phyloP scores from a whole-genome alignment of 2,888 invertebrate genomes.

The Zygothrica quintamaculata region DNA sequence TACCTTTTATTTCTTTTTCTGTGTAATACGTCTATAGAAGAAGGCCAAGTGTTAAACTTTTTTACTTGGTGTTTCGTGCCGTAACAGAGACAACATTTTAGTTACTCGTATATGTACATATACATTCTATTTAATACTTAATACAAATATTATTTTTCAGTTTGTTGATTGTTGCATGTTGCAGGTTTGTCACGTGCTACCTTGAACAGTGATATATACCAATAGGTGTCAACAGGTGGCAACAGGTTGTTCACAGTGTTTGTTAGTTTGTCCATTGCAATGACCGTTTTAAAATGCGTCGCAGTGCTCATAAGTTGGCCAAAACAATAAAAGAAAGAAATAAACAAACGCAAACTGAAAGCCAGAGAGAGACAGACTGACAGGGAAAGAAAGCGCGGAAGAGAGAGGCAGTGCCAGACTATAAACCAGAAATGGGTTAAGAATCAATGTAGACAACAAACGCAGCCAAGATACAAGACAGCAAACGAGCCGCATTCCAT shows the following conservation, averaged over 20 bases:
- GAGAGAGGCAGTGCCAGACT: conserved; percentile 18
- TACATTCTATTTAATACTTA: not conserved
- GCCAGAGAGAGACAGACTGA: not conserved
- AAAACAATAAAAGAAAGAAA: conserved; percentile 12
- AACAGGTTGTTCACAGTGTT: conserved; percentile 33
- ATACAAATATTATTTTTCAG: conserved; percentile 21
- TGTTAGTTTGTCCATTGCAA: conserved; percentile 32
- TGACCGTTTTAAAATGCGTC: not conserved
- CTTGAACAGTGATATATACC: conserved; percentile 21
- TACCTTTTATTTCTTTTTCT: no score
- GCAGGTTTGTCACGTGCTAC: conserved; percentile 42
- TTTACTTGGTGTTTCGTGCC: not conserved
- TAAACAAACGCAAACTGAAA: not conserved
- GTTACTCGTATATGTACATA: not conserved
- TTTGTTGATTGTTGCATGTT: no score
- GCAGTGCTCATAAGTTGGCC: conserved; percentile 1
- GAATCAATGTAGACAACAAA: conserved; percentile 55
- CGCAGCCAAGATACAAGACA: conserved; percentile 41
- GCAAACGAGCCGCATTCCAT: conserved; percentile 68
- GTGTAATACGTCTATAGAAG: no score
- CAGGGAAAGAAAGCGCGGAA: conserved; percentile 10
- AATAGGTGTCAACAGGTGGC: conserved; percentile 38
- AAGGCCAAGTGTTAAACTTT: not conserved
- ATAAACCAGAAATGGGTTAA: conserved; percentile 66
- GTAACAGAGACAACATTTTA: not conserved